phyloP scores from a whole-genome alignment of 2,888 invertebrate genomes.

The Mythimna loreyi region DNA sequence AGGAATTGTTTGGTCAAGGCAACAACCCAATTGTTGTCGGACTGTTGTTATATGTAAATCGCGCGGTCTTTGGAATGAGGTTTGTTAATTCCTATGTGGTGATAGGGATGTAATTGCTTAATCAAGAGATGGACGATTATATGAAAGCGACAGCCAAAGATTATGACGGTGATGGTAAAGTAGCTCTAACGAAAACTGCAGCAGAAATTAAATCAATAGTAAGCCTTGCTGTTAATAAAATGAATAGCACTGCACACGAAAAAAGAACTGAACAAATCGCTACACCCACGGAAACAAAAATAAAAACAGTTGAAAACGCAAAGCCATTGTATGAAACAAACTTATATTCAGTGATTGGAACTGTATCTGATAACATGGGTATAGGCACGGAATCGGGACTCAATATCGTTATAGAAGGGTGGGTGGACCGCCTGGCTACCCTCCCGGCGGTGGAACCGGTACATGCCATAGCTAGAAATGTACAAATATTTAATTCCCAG shows the following conservation, averaged over 20 bases:
- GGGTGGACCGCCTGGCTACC: conserved; percentile 31
- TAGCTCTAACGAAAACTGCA: neutral
- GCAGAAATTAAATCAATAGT: neutral
- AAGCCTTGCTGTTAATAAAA: neutral
- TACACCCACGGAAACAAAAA: conserved; percentile 10
- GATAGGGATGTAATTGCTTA: too few relatives aligned
- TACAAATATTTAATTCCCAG: conserved; percentile 55
- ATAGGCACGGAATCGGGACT: conserved; percentile 32
- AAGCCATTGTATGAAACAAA: conserved; percentile 48
- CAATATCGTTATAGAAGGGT: conserved; percentile 53
- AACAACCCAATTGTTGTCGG: too few relatives aligned
- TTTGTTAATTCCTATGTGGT: too few relatives aligned
- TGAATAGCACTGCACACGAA: neutral
- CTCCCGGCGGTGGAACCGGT: neutral
- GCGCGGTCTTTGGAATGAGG: too few relatives aligned
- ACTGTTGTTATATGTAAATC: neutral
- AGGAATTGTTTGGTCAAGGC: too few relatives aligned
- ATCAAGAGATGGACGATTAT: neutral
- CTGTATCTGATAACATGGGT: conserved; percentile 48
- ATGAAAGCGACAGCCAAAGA: neutral
- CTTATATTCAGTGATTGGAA: conserved; percentile 52
- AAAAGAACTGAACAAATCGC: conserved; percentile 5
- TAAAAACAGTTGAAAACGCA: conserved; percentile 29
- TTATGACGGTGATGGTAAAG: too few relatives aligned
- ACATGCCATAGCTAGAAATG: conserved; percentile 36